Conservation (phyloP, 2,113 vertebrate genomes). For the Clinocottus analis region DNA sequence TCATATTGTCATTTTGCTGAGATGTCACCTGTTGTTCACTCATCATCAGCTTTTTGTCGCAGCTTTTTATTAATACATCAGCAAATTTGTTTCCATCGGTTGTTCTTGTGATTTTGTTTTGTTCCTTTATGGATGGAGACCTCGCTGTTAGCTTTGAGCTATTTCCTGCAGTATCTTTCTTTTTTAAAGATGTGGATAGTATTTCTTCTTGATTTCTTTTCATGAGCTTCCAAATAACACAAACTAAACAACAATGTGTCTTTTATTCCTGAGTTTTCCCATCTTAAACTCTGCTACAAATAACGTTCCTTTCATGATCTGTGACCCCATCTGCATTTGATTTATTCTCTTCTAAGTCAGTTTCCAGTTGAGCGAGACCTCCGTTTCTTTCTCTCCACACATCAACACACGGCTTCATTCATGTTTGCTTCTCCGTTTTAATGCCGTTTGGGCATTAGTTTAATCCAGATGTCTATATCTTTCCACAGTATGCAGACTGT, state of each 20-base stretch:
- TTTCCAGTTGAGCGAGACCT: background rate
- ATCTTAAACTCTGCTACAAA: background rate
- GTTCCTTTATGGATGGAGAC: background rate
- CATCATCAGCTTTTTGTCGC: background rate
- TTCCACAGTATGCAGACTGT: conserved; percentile 6
- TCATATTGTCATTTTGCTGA: background rate
- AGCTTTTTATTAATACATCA: background rate
- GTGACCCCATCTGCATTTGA: conserved; percentile 1
- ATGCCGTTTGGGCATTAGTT: background rate
- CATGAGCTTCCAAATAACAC: background rate
- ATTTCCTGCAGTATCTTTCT: background rate
- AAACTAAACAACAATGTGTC: background rate
- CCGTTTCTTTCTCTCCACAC: background rate
- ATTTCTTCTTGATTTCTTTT: background rate
- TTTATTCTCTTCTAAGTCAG: background rate
- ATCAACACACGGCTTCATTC: background rate
- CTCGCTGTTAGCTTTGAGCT: background rate
- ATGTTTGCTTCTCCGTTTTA: background rate
- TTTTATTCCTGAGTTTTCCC: background rate
- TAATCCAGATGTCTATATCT: conserved; percentile 2
- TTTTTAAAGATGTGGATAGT: background rate
- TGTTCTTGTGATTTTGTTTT: conserved; percentile 2
- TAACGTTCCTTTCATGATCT: background rate
- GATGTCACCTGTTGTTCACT: background rate
- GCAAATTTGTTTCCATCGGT: background rate